These are phyloP conservation scores for Heterotilapia buettikoferi DNA, from an alignment of 2,113 vertebrate genomes.

Conservation along the genomic window DNA sequence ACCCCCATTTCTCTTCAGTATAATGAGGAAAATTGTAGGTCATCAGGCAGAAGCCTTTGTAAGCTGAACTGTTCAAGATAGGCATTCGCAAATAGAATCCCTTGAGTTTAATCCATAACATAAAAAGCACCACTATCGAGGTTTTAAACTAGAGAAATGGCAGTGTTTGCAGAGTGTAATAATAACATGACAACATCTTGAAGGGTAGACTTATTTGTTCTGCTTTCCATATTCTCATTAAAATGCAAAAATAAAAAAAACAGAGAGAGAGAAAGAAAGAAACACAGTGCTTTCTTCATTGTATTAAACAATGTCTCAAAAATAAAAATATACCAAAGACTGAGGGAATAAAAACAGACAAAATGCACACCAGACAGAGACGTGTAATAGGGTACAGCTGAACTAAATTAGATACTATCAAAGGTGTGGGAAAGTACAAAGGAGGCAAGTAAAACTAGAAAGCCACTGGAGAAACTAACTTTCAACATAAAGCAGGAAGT, in stretches of 20 bases:
- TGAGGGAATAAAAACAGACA: not conserved
- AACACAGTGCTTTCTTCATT: not conserved
- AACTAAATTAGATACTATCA: not conserved
- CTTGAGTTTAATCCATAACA: not conserved
- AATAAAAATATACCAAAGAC: not conserved
- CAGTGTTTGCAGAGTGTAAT: not conserved
- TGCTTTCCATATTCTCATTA: not conserved
- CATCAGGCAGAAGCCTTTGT: slow-evolving; percentile 10
- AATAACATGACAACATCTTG: not conserved
- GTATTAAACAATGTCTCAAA: not conserved
- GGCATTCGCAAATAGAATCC: not conserved
- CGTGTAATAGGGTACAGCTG: not conserved
- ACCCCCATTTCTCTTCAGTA: not conserved
- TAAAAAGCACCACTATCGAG: not conserved
- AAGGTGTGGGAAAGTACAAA: not conserved
- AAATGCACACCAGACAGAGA: not conserved
- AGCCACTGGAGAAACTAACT: not conserved
- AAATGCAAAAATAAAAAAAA: not conserved
- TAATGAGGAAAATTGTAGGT: slow-evolving; percentile 46
- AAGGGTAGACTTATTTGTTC: not conserved
- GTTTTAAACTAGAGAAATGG: not conserved
- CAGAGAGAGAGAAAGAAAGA: not conserved
- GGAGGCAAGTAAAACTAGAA: not conserved
- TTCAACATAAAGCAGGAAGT: not conserved
- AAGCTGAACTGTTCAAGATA: not conserved